Percentiles rank a stretch among this genome's conserved stretches.
These are phyloP conservation scores for Myripristis murdjan DNA, from an alignment of 2,797 vertebrate species.

Conservation along the genomic window DNA sequence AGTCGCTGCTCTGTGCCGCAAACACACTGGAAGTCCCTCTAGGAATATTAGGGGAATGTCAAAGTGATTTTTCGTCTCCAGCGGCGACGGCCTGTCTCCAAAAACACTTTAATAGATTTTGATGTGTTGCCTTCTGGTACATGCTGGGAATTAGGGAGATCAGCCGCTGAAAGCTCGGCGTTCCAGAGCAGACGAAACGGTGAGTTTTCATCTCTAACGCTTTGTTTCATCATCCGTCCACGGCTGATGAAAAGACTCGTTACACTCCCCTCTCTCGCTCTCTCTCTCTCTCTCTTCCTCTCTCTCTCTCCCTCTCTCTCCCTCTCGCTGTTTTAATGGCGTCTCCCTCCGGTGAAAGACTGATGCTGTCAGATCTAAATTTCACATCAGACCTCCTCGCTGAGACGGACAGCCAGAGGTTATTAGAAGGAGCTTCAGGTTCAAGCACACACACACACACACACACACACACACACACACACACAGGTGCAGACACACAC, in stretches of 20 bases:
- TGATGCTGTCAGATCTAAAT: slow-evolving; percentile 65
- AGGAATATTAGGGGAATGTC: not conserved
- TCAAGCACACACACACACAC: slow-evolving; percentile 32
- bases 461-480: slow-evolving; percentile 10
- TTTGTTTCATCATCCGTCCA: slow-evolving; percentile 76
- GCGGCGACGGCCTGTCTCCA: slow-evolving; percentile 33
- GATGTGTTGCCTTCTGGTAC: slow-evolving; percentile 57
- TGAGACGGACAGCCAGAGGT: slow-evolving; percentile 78
- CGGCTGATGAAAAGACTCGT: slow-evolving; percentile 74
- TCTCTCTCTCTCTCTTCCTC: not conserved
- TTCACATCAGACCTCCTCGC: slow-evolving; percentile 69
- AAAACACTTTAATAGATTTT: slow-evolving; percentile 48
- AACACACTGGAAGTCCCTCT: too few species aligned
- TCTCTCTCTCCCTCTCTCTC: not conserved
- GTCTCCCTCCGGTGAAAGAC: slow-evolving; percentile 41
- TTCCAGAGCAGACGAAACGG: slow-evolving; percentile 21
- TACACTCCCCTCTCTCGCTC: slow-evolving; percentile 46
- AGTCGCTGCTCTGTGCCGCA: too few species aligned
- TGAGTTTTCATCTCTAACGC: slow-evolving; percentile 59
- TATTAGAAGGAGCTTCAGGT: slow-evolving; percentile 75
- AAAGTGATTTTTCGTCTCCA: slow-evolving; percentile 6
- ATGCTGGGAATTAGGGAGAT: slow-evolving; percentile 62
- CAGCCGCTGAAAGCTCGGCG: not conserved
- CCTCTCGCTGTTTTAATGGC: slow-evolving; percentile 3
- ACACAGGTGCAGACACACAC: not conserved